Evolutionary conservation across 2,113 vertebrate genomes (phyloP), one percentile per base, ranked within the genome.

Genomic region (Pungitius pungitius): DNA sequence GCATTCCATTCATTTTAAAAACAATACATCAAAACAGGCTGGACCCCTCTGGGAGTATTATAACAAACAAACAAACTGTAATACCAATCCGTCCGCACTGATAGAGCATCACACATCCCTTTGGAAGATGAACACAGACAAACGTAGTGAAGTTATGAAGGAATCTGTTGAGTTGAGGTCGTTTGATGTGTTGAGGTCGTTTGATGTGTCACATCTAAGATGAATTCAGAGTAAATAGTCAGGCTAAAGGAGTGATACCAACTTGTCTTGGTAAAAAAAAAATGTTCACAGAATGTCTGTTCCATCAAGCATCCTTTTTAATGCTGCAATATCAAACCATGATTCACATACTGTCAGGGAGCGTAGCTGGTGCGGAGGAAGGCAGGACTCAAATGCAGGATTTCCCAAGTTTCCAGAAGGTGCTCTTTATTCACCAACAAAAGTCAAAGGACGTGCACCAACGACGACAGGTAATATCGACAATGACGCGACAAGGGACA

Each of bases 181-280:
- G n/a, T n/a, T n/a, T n/a, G 79, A 69, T n/a, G 66, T 80, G 69
- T 81, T 86, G 70, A 72, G 77, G 82, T 85, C 70, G 67, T 64
- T 51, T 12, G 4, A 83, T 22, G 75, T 86, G 73, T 86, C 80
- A 83, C 64, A 83, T 89, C 78, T 65, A 78, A 22, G 17, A 84
- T 77, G 42, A 82, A 70, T 70, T 61, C 20, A 17, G 30, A 66
- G 58, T 77, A 67, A 85, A 60, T 79, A 60, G 62, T 2, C 27
- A 51, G 30, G 1, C 62, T 33, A 49, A 75, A 74, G 43, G 30
- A 40, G 5, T 11, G 10, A 74, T 30, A 77, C 40, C 42, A 52
- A 18, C 11, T 20, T 78, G 0, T 40, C 10, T 76, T 62, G n/a
- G n/a, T n/a, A n/a, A n/a, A 51, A 20, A 6, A 2, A 43, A 24